Conservation (phyloP, 2,888 invertebrate genomes). For the Adineta ricciae region DNA sequence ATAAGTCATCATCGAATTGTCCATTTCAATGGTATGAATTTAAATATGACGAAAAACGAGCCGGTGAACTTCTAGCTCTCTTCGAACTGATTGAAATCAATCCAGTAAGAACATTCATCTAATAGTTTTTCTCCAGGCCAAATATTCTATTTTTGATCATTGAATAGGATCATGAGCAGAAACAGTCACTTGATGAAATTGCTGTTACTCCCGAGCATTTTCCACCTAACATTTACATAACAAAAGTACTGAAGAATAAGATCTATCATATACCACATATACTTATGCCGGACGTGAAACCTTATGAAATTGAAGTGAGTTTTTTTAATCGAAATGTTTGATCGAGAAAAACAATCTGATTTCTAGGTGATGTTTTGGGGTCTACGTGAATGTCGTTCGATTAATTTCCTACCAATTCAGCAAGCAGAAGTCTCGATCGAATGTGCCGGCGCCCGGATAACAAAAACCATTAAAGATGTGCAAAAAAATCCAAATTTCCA, state of each 20-base stretch:
- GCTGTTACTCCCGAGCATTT: background rate
- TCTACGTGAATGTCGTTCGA: background rate
- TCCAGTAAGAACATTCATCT: background rate
- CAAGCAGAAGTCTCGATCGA: background rate
- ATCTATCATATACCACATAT: background rate
- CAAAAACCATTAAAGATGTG: background rate
- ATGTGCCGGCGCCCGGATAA: background rate
- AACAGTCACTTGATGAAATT: background rate
- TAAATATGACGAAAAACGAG: constrained; percentile 65
- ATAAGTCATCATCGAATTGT: too few relatives aligned
- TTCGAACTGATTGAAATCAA: constrained; percentile 62
- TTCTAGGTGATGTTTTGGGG: background rate
- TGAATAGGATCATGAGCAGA: background rate
- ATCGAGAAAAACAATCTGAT: background rate
- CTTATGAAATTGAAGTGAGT: background rate
- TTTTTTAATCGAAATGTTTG: background rate
- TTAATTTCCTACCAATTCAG: background rate
- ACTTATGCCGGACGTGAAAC: background rate
- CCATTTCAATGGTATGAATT: constrained; percentile 67
- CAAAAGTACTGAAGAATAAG: background rate
- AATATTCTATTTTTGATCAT: background rate
- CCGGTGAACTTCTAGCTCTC: constrained; percentile 74
- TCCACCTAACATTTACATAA: background rate
- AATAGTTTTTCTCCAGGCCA: background rate
- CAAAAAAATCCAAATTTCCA: too few relatives aligned